Evolutionary conservation across 1,140 invertebrate species (phyloP).

Genomic region (Conopomorpha cramerella): DNA sequence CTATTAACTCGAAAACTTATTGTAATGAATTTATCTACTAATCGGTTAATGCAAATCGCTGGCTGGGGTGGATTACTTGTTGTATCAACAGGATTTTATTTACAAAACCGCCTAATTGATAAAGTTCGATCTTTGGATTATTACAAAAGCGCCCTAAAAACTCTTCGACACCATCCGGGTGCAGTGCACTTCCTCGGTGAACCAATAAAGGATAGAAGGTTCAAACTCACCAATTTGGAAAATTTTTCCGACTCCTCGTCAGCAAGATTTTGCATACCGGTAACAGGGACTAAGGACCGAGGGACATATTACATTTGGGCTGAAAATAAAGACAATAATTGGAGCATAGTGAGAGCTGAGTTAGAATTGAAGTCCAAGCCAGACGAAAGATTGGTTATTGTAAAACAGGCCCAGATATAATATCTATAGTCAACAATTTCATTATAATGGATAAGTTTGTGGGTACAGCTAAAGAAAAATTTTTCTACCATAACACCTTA

Average conservation of each 20-base stretch:
- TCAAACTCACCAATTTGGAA: slow-evolving; percentile 59
- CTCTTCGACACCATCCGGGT: slow-evolving; percentile 55
- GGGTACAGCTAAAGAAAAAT: slow-evolving; percentile 52
- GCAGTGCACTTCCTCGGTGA: slow-evolving; percentile 66
- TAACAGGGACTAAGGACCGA: slow-evolving; percentile 64
- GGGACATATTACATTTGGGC: slow-evolving; percentile 63
- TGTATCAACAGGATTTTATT: slow-evolving; percentile 34
- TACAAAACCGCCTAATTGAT: slow-evolving; percentile 31
- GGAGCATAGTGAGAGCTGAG: slow-evolving; percentile 58
- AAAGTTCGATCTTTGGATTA: slow-evolving; percentile 42
- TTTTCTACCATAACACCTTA: slow-evolving; percentile 60
- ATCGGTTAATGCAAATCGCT: slow-evolving; percentile 33
- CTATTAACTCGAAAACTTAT: too few species aligned
- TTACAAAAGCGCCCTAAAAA: slow-evolving; percentile 63
- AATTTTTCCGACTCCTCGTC: slow-evolving; percentile 57
- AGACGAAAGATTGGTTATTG: slow-evolving; percentile 47
- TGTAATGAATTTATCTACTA: too few species aligned
- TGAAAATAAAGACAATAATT: slow-evolving; percentile 37
- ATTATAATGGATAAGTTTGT: slow-evolving; percentile 17
- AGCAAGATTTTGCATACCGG: slow-evolving; percentile 64
- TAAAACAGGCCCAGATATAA: too few species aligned
- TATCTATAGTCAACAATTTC: slow-evolving; percentile 8
- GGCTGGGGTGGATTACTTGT: slow-evolving; percentile 37
- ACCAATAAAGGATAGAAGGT: slow-evolving; percentile 65
- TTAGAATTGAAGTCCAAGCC: slow-evolving; percentile 58